These are phyloP conservation scores for Betta splendens DNA, from an alignment of 2,797 vertebrate genomes.

Conservation along the genomic window DNA sequence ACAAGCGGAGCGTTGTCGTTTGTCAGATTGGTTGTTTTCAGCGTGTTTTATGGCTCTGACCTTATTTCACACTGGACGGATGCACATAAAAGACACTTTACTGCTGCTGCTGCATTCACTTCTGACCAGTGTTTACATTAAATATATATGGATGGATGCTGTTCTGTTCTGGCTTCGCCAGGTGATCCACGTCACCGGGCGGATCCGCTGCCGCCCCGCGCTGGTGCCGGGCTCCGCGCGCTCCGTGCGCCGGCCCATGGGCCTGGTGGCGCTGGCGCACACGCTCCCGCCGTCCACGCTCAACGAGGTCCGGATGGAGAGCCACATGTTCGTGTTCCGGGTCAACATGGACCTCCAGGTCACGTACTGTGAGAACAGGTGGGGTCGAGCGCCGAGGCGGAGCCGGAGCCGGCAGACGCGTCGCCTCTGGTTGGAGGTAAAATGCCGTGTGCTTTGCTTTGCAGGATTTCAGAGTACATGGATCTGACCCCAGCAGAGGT, in stretches of 20 bases:
- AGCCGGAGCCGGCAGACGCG: no score
- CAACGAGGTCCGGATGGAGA: conserved; percentile 91
- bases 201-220: conserved; percentile 83
- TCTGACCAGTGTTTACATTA: conserved; percentile 18
- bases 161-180: conserved; percentile 49
- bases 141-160: conserved; percentile 8
- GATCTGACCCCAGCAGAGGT: conserved; percentile 89
- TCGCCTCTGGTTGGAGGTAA: conserved; percentile 32
- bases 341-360: conserved; percentile 93
- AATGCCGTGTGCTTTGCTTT: conserved; percentile 26
- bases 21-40: conserved; percentile 47
- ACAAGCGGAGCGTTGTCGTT: conserved; percentile 36
- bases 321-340: conserved; percentile 90
- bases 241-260: conserved; percentile 80
- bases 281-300: conserved; percentile 89
- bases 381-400: no score
- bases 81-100: conserved; percentile 51
- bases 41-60: conserved; percentile 60
- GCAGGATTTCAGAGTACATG: conserved; percentile 92
- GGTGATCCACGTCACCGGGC: conserved; percentile 91
- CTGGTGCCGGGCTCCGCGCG: conserved; percentile 79
- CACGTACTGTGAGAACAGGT: conserved; percentile 94
- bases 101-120: conserved; percentile 31
- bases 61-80: conserved; percentile 61
- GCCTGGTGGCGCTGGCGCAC: conserved; percentile 88